phyloP scores from a whole-genome alignment of 2,113 vertebrate genomes.

The Pedionomus torquatus region DNA sequence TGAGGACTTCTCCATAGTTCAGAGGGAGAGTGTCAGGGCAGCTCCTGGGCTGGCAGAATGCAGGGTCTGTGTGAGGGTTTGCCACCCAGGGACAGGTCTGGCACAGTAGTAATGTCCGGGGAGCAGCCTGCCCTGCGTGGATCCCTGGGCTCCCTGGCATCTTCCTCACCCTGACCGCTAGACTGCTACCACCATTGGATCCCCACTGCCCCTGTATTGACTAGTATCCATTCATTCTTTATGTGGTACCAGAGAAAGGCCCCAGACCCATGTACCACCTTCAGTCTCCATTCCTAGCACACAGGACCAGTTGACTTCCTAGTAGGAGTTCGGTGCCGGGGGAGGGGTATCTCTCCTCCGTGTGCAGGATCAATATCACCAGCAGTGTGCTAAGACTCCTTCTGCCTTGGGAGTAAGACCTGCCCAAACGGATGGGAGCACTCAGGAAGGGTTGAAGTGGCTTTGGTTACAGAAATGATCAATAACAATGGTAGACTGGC shows the following conservation, averaged over 20 bases:
- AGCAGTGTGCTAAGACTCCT: neutral
- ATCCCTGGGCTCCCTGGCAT: neutral
- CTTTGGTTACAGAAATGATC: neutral
- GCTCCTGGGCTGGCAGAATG: neutral
- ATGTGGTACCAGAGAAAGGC: neutral
- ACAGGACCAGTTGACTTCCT: neutral
- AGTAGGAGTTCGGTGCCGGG: rapidly evolving
- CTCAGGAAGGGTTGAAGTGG: neutral
- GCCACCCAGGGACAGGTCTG: rapidly evolving
- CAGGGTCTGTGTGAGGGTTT: neutral
- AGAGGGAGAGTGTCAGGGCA: neutral
- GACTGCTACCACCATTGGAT: neutral
- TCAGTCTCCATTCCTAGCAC: rapidly evolving
- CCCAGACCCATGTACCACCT: too few species aligned
- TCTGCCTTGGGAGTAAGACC: neutral
- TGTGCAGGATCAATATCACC: neutral
- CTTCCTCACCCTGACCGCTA: neutral
- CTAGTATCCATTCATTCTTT: neutral
- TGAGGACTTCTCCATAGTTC: rapidly evolving
- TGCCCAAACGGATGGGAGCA: rapidly evolving
- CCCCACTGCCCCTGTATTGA: neutral
- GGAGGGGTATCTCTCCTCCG: rapidly evolving
- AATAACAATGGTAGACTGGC: neutral
- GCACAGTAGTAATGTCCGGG: neutral
- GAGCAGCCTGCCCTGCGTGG: neutral